Evolutionary conservation across 1,140 invertebrate species (phyloP).

Genomic region (Gonatopus flavifemur): DNA sequence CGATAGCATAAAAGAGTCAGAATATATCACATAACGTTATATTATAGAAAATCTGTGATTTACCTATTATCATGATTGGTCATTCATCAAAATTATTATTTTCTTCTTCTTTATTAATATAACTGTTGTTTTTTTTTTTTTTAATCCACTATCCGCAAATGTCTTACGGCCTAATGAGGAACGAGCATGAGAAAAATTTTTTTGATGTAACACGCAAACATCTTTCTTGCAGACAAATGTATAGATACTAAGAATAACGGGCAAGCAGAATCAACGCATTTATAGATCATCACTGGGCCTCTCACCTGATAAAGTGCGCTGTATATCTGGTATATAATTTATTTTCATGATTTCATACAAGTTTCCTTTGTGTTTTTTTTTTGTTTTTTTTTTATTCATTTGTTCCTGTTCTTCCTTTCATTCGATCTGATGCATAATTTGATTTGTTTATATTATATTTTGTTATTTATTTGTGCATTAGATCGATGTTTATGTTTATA

Average conservation of each 20-base stretch:
- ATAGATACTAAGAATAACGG: constrained; percentile 58
- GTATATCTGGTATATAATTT: constrained; percentile 55
- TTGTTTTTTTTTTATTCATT: no score
- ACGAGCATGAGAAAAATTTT: constrained; percentile 25
- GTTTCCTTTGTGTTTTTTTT: no score
- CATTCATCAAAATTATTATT: no score
- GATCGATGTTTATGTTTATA: neutral
- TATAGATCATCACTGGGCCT: constrained; percentile 54
- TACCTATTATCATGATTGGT: no score
- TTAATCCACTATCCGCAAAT: neutral
- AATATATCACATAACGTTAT: no score
- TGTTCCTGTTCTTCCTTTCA: constrained; percentile 14
- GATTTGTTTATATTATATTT: constrained; percentile 22
- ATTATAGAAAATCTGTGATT: no score
- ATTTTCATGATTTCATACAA: constrained; percentile 47
- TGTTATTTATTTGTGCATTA: no score
- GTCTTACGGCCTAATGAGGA: constrained; percentile 14
- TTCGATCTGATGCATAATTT: constrained; percentile 32
- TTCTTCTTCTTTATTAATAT: no score
- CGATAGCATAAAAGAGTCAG: no score
- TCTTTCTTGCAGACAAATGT: constrained; percentile 58
- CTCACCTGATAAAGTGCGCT: constrained; percentile 51
- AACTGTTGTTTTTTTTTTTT: neutral
- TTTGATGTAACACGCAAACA: constrained; percentile 40
- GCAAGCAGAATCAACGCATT: constrained; percentile 57